phyloP scores from a whole-genome alignment of 2,797 vertebrate species.

The Myotis pilosus region DNA sequence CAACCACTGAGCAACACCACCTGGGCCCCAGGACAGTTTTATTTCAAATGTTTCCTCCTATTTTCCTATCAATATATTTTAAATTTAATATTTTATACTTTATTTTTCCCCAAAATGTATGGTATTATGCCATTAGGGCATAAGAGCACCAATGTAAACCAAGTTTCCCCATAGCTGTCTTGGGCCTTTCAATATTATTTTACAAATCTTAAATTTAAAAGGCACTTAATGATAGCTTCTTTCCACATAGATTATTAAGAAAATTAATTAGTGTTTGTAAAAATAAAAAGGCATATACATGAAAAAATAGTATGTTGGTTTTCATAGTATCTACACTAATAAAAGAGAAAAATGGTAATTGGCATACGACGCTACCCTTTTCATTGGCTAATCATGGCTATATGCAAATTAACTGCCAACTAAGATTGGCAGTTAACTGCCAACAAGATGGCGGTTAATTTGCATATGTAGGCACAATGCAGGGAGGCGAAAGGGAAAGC shows the following conservation, averaged over 20 bases:
- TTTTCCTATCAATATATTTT: not conserved
- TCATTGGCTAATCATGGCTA: too few species aligned
- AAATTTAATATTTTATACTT: constrained; percentile 6
- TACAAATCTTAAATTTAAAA: not conserved
- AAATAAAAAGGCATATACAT: not conserved
- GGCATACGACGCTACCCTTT: too few species aligned
- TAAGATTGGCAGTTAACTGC: too few species aligned
- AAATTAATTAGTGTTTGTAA: not conserved
- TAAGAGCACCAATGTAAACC: not conserved
- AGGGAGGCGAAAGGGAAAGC: too few species aligned
- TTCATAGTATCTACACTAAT: not conserved
- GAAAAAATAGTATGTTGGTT: not conserved
- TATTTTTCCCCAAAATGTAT: not conserved
- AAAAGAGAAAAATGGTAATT: too few species aligned
- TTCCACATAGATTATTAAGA: not conserved
- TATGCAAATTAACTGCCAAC: too few species aligned
- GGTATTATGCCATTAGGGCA: not conserved
- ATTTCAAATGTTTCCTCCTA: not conserved
- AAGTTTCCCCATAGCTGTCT: not conserved
- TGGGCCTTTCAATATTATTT: not conserved
- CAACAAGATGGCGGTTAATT: too few species aligned
- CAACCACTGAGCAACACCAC: too few species aligned
- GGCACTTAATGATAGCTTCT: not conserved
- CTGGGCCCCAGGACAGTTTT: not conserved
- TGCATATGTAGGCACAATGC: too few species aligned